These are phyloP conservation scores for Synanthedon andrenaeformis DNA, from an alignment of 2,888 invertebrate species.

Conservation along the genomic window DNA sequence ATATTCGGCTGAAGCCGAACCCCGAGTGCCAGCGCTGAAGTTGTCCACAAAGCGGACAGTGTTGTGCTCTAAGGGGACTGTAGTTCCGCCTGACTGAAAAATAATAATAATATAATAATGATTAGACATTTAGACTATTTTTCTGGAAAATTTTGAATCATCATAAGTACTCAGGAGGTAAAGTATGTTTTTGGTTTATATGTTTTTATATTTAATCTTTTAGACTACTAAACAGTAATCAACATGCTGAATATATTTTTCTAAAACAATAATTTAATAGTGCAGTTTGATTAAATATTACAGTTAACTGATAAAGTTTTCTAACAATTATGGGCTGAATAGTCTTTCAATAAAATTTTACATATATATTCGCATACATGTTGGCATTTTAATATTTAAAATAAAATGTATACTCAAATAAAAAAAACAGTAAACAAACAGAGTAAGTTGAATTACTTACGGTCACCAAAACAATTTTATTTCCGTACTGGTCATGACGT, in stretches of 20 bases:
- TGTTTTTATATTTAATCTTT: too few species aligned
- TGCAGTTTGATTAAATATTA: too few species aligned
- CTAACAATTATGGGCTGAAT: too few species aligned
- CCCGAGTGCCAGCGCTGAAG: constrained; percentile 97
- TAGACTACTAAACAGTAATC: not conserved
- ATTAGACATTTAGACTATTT: constrained; percentile 3
- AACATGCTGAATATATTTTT: too few species aligned
- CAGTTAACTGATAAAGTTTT: too few species aligned
- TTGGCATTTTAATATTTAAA: too few species aligned
- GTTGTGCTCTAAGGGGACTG: constrained; percentile 95
- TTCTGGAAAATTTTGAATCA: not conserved
- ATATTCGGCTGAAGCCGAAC: constrained; percentile 95
- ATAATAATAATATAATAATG: not conserved
- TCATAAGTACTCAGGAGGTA: not conserved
- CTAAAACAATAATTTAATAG: too few species aligned
- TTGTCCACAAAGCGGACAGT: constrained; percentile 99
- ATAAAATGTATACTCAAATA: too few species aligned
- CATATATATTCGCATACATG: too few species aligned
- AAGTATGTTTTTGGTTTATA: not conserved
- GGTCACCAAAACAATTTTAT: constrained; percentile 82
- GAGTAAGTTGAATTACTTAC: constrained; percentile 57
- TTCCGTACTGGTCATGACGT: constrained; percentile 74
- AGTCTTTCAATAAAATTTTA: too few species aligned
- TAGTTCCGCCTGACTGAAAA: constrained; percentile 93
- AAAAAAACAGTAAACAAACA: too few species aligned